A percentile compares a stretch with the other conserved stretches of the same genome.
These are phyloP conservation scores for Gallinago undulata DNA, from an alignment of 2,113 vertebrate species.

Conservation along the genomic window DNA sequence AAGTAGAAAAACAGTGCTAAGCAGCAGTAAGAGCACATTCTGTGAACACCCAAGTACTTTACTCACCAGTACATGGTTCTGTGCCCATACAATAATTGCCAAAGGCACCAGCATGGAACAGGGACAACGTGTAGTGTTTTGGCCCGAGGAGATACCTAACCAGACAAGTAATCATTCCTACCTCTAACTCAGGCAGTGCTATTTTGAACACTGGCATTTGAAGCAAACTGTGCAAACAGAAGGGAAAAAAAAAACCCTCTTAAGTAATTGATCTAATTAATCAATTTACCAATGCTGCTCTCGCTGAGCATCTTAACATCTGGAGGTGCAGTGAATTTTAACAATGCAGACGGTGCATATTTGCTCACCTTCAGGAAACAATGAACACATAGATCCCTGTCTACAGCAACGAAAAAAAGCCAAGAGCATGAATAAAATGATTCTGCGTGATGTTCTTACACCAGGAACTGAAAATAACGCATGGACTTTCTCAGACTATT, in stretches of 20 bases:
- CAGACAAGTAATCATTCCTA: neutral
- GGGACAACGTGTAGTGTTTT: neutral
- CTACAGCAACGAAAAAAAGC: neutral
- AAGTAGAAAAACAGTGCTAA: neutral
- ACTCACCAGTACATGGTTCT: neutral
- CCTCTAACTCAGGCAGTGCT: neutral
- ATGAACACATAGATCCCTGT: neutral
- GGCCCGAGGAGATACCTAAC: neutral
- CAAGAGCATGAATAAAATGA: neutral
- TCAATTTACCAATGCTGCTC: slow-evolving; percentile 7
- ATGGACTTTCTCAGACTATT: neutral
- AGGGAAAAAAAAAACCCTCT: neutral
- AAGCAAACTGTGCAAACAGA: neutral
- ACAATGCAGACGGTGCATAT: neutral
- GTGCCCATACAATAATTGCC: neutral
- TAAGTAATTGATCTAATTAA: slow-evolving; percentile 39
- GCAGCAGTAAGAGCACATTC: neutral
- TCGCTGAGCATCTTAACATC: neutral
- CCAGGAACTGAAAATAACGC: neutral
- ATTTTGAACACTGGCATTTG: neutral
- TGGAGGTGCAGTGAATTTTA: neutral
- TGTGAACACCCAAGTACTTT: neutral
- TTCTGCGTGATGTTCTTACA: neutral
- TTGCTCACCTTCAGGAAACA: neutral
- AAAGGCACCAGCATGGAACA: neutral